These are phyloP conservation scores for Cercopithecus neglectus DNA, from an alignment of 2,797 vertebrate species.

Conservation along the genomic window DNA sequence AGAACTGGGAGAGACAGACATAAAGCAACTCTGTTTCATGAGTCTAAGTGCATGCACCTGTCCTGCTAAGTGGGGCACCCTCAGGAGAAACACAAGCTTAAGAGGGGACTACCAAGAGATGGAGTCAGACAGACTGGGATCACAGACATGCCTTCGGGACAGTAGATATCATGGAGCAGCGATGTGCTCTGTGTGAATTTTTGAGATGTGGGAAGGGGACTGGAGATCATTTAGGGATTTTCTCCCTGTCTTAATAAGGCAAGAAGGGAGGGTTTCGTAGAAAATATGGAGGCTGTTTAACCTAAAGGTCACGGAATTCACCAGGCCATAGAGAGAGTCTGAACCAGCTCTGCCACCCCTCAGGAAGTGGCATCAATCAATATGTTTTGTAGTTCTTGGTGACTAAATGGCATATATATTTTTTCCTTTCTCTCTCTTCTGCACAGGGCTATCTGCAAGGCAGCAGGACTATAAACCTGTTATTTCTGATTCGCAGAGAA, in stretches of 20 bases:
- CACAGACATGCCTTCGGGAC: rapidly evolving
- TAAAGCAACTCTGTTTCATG: rapidly evolving
- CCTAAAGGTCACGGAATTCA: not conserved
- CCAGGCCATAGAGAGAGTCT: no score
- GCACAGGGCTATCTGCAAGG: not conserved
- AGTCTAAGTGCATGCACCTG: rapidly evolving
- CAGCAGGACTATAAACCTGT: not conserved
- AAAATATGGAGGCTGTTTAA: not conserved
- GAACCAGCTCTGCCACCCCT: not conserved
- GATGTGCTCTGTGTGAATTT: not conserved
- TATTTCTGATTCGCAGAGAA: not conserved
- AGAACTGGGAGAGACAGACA: rapidly evolving
- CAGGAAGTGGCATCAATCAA: not conserved
- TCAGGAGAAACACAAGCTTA: not conserved
- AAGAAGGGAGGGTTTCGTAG: not conserved
- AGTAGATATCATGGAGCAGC: rapidly evolving
- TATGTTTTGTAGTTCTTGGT: not conserved
- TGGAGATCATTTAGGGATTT: not conserved
- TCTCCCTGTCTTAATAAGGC: not conserved
- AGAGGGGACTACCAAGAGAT: no score
- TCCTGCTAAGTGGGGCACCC: rapidly evolving
- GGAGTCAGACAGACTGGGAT: not conserved
- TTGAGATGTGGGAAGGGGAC: rapidly evolving
- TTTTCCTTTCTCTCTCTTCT: not conserved
- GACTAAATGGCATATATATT: not conserved